These are phyloP conservation scores for Noctua pronuba DNA, from an alignment of 2,888 invertebrate species.

Conservation along the genomic window DNA sequence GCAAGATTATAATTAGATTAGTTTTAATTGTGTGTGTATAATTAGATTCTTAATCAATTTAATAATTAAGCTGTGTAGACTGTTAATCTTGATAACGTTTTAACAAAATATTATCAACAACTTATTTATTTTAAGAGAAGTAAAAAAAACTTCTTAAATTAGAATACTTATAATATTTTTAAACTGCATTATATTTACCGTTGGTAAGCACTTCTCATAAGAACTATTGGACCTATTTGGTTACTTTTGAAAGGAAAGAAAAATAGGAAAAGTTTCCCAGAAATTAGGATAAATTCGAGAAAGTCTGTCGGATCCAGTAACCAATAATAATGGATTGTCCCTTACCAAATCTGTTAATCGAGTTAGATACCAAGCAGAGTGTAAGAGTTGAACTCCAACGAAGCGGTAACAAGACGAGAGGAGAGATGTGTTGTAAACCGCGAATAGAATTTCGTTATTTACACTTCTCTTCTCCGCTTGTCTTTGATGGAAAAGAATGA, in stretches of 20 bases:
- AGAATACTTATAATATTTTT: too few species aligned
- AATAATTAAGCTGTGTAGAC: neutral
- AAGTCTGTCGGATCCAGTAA: neutral
- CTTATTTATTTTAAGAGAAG: neutral
- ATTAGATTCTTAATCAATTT: conserved; percentile 15
- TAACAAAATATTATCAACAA: neutral
- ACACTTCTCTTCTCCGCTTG: too few species aligned
- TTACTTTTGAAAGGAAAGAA: neutral
- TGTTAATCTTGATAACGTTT: neutral
- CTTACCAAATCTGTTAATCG: too few species aligned
- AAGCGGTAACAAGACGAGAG: too few species aligned
- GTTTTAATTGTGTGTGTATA: conserved; percentile 1
- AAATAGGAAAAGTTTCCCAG: neutral
- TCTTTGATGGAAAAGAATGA: too few species aligned
- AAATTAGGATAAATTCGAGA: neutral
- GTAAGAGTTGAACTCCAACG: too few species aligned
- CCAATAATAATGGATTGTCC: too few species aligned
- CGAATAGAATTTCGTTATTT: too few species aligned
- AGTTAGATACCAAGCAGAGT: too few species aligned
- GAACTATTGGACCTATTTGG: neutral
- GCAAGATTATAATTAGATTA: conserved; percentile 13
- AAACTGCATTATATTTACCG: too few species aligned
- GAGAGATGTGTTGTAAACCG: too few species aligned
- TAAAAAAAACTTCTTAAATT: neutral
- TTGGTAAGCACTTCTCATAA: too few species aligned